These are phyloP conservation scores for Phalloptychus januarius DNA, from an alignment of 2,797 vertebrate genomes.

Conservation along the genomic window DNA sequence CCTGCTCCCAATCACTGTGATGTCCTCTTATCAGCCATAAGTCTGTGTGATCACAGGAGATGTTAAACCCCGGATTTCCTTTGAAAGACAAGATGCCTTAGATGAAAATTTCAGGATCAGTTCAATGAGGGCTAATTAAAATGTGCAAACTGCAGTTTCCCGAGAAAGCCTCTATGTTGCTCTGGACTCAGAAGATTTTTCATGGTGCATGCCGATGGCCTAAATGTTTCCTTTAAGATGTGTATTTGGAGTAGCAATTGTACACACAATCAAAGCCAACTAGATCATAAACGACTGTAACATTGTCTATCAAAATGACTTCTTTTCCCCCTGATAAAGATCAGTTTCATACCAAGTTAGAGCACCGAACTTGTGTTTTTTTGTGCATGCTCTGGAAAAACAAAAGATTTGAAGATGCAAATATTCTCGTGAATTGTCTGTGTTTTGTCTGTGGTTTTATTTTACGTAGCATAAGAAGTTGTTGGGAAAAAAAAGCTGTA, in stretches of 20 bases:
- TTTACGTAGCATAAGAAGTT: slow-evolving; percentile 45
- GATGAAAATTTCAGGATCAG: slow-evolving; percentile 79
- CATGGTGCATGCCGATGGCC: slow-evolving; percentile 46
- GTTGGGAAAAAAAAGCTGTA: slow-evolving; percentile 14
- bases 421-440: slow-evolving; percentile 53
- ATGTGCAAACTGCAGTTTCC: slow-evolving; percentile 63
- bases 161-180: slow-evolving; percentile 58
- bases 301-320: slow-evolving; percentile 8
- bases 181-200: slow-evolving; percentile 44
- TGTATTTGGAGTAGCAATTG: slow-evolving; percentile 5
- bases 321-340: slow-evolving; percentile 13
- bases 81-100: slow-evolving; percentile 77
- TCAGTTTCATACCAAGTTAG: slow-evolving; percentile 15
- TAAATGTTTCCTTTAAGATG: slow-evolving; percentile 30
- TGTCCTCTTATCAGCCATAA: slow-evolving; percentile 48
- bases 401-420: slow-evolving; percentile 43
- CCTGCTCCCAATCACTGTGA: slow-evolving; percentile 64
- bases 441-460: slow-evolving; percentile 55
- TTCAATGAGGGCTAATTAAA: slow-evolving; percentile 76
- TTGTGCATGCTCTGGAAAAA: slow-evolving; percentile 53
- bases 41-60: slow-evolving; percentile 51
- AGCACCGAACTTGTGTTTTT: slow-evolving; percentile 15
- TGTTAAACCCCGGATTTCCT: slow-evolving; percentile 56
- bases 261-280: slow-evolving; percentile 12
- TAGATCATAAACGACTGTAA: neutral